phyloP scores from a whole-genome alignment of 2,888 invertebrate genomes.

The Pammene aurita region DNA sequence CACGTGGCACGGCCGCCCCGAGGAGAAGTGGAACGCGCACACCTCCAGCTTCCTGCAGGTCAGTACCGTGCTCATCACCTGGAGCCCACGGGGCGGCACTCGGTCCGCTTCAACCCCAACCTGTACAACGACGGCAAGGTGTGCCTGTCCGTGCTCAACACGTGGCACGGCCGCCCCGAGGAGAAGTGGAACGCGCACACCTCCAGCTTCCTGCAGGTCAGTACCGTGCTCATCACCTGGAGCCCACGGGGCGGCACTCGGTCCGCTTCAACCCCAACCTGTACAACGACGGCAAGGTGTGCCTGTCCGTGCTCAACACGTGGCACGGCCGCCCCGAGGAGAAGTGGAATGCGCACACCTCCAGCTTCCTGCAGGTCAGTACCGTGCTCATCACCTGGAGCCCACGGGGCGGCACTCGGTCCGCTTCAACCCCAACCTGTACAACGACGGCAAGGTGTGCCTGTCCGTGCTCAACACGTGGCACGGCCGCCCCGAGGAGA shows the following conservation, averaged over 20 bases:
- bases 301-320: constrained; percentile 96
- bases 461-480: constrained; percentile 97
- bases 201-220: constrained; percentile 93
- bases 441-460: constrained; percentile 96
- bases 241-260: constrained; percentile 94
- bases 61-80: constrained; percentile 91
- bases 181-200: constrained; percentile 99
- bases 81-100: constrained; percentile 94
- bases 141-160: constrained; percentile 96
- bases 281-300: constrained; percentile 96
- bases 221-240: constrained; percentile 92
- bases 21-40: constrained; percentile 98
- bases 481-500: constrained; percentile 98
- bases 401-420: constrained; percentile 95
- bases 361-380: constrained; percentile 92
- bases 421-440: constrained; percentile 96
- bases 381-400: constrained; percentile 95
- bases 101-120: constrained; percentile 96
- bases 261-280: constrained; percentile 97
- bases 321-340: constrained; percentile 99
- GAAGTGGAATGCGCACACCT: constrained; percentile 98
- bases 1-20: constrained; percentile 98
- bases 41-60: constrained; percentile 96
- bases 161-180: constrained; percentile 98
- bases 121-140: constrained; percentile 96